Base-by-base conservation (phyloP, 2,113 vertebrate genomes). In the Orientallactaga bullata region DNA sequence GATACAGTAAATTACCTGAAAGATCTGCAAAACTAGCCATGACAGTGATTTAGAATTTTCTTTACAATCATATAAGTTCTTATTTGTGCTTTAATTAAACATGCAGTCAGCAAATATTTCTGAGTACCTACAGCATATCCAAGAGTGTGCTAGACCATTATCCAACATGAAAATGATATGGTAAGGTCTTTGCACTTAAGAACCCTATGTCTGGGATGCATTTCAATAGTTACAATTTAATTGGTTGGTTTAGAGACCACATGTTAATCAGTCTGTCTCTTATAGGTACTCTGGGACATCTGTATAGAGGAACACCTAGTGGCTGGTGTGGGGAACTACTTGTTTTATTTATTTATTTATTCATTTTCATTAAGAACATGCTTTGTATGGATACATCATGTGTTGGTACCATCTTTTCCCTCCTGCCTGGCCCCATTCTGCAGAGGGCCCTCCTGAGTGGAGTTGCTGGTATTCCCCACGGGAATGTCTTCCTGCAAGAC, bases 41-140 rank as follows among this genome's bases (percentile, higher is more conserved):
- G 32, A 77, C 1, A 63, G 42, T 92, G 7, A 6, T 42, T 89
- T 47, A 90, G 16, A 51, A 51, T 78, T 85, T 35, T 80, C 23
- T 89, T 81, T 76, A 47, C 39, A 90, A 32, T n/a, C 35, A 26
- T 8, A 15, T 30, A 37, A 55, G 55, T 55, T 7, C 6, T n/a
- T 69, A 1, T 73, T 89, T 87, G n/a, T 66, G 88, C 65, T 72
- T 81, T 91, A 42, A 71, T 79, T 86, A 80, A 83, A 68, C 10
- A n/a, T 35, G 8, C 9, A 28, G n/a, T 63, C 24, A 71, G 37
- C 58, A 93, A 42, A 85, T 87, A 65, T 51, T 84, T 86, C 42
- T 74, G 58, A 85, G 11, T 47, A 68, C 61, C 37, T 89, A 10
- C 51, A 60, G 1, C n/a, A 39, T 68, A 30, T 42, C 12, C 3